phyloP scores from a whole-genome alignment of 2,888 invertebrate species.

The Tipula helvola region DNA sequence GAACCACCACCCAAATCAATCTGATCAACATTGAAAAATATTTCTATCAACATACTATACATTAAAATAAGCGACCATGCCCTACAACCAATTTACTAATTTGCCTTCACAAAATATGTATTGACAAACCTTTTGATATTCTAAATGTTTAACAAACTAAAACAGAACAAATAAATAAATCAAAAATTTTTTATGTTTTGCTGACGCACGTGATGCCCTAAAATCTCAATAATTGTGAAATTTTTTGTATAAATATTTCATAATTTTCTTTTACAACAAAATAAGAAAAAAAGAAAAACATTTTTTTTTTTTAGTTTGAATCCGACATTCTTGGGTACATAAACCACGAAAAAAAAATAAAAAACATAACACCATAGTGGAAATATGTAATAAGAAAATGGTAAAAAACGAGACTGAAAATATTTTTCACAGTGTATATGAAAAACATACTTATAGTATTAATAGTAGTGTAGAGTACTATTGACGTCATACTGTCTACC shows the following conservation, averaged over 20 bases:
- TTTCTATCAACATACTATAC: no score
- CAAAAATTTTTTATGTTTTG: background rate
- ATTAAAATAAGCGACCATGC: background rate
- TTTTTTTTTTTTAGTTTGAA: background rate
- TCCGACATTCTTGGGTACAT: background rate
- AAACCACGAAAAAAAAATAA: background rate
- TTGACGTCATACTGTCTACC: slow-evolving; percentile 7
- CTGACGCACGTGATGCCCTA: slow-evolving; percentile 4
- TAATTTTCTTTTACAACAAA: background rate
- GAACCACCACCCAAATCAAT: no score
- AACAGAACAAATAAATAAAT: background rate
- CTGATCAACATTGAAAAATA: no score
- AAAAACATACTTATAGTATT: background rate
- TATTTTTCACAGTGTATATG: background rate
- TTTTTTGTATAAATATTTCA: background rate
- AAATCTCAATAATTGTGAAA: background rate
- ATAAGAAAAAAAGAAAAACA: background rate
- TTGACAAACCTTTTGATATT: background rate
- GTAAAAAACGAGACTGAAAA: background rate
- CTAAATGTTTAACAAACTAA: background rate
- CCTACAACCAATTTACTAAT: background rate
- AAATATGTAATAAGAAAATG: background rate
- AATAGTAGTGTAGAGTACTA: background rate
- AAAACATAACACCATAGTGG: background rate
- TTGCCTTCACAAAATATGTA: background rate